phyloP scores from a whole-genome alignment of 2,797 vertebrate genomes.

The Lagocephalus sceleratus region DNA sequence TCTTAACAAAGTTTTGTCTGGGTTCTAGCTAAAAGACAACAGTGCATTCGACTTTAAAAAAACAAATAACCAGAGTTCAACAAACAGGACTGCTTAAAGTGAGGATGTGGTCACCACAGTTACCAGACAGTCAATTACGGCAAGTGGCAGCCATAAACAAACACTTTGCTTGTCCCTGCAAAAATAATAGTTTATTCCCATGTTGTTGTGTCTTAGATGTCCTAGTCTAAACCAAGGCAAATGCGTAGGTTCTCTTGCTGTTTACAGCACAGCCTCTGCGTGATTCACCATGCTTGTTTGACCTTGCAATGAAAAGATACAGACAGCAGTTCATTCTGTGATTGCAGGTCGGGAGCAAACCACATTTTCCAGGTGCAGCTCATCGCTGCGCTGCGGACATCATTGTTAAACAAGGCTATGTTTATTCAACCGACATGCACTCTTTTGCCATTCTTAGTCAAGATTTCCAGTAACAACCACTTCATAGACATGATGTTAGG shows the following conservation, averaged over 20 bases:
- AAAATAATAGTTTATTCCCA: constrained; percentile 61
- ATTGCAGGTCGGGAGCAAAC: constrained; percentile 60
- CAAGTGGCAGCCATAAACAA: constrained; percentile 57
- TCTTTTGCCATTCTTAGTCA: constrained; percentile 26
- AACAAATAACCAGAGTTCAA: constrained; percentile 29
- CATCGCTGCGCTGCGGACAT: constrained; percentile 32
- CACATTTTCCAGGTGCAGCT: constrained; percentile 61
- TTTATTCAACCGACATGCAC: constrained; percentile 35
- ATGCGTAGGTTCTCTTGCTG: constrained; percentile 47
- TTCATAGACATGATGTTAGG: no score
- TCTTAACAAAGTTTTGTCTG: constrained; percentile 53
- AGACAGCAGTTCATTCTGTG: constrained; percentile 57
- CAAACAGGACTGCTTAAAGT: constrained; percentile 32
- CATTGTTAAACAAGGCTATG: constrained; percentile 45
- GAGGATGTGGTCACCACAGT: constrained; percentile 52
- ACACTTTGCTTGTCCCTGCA: constrained; percentile 55
- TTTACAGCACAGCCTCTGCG: constrained; percentile 46
- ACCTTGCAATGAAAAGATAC: constrained; percentile 56
- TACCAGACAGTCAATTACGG: constrained; percentile 55
- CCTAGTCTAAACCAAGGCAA: constrained; percentile 67
- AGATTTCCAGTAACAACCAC: constrained; percentile 1
- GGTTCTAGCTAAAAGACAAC: constrained; percentile 27
- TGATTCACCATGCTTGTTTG: constrained; percentile 57
- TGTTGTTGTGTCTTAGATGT: constrained; percentile 70
- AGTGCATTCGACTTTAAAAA: constrained; percentile 32